A percentile compares a stretch with the other conserved stretches of the same genome.
Conservation (phyloP, 35 echinoderm and acorn worm genomes). For the Holothuria glaberrima region DNA sequence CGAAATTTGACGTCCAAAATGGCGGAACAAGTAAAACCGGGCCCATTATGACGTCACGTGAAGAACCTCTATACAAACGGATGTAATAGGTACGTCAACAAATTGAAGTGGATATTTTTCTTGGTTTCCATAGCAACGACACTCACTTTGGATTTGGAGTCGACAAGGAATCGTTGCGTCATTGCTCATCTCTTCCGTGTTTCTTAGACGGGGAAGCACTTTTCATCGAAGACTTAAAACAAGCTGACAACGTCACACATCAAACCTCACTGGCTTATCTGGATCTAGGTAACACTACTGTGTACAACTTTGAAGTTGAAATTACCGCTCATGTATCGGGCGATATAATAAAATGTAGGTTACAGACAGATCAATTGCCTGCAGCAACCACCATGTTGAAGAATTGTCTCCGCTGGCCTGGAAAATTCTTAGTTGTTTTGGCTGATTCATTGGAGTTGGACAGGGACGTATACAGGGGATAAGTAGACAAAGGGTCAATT, state of each 20-base stretch:
- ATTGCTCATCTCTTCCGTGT: constrained; percentile 75
- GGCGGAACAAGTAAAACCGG: too few relatives aligned
- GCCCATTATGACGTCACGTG: too few relatives aligned
- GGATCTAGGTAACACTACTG: constrained; percentile 63
- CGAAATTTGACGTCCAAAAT: too few relatives aligned
- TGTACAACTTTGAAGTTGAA: not conserved
- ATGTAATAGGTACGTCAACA: not conserved
- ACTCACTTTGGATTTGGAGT: constrained; percentile 21
- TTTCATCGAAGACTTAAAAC: constrained; percentile 83
- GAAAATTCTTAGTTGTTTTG: too few relatives aligned
- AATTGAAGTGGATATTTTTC: not conserved
- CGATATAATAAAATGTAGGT: too few relatives aligned
- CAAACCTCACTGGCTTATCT: constrained; percentile 62
- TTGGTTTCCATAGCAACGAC: not conserved
- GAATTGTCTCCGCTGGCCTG: too few relatives aligned
- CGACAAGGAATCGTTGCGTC: constrained; percentile 34
- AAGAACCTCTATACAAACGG: not conserved
- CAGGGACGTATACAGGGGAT: too few relatives aligned
- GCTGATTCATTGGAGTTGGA: too few relatives aligned
- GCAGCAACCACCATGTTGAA: too few relatives aligned
- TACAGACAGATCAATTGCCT: too few relatives aligned
- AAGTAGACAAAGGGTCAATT: too few relatives aligned
- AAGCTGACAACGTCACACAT: constrained; percentile 67
- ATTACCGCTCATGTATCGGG: not conserved
- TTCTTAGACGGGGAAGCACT: constrained; percentile 85